Percentiles rank a stretch among this genome's conserved stretches.
These are phyloP conservation scores for Rhynchonycteris naso DNA, from an alignment of 2,797 vertebrate genomes.

Conservation along the genomic window DNA sequence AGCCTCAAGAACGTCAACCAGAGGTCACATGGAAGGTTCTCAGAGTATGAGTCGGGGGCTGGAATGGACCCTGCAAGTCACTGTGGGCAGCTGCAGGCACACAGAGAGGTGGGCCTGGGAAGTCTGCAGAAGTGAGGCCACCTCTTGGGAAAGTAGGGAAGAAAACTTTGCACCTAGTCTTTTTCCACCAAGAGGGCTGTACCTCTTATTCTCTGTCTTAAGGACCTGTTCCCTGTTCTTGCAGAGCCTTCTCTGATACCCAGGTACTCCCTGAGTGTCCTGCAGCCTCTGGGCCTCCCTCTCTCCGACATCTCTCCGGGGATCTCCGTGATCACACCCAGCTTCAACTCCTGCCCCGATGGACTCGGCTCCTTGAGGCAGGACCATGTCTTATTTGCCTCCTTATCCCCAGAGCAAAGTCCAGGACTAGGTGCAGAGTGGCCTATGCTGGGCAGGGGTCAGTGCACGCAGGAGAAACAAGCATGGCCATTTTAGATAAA, in stretches of 20 bases:
- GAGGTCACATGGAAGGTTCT: not conserved
- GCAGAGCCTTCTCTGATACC: not conserved
- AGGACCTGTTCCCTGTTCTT: not conserved
- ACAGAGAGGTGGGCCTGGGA: not conserved
- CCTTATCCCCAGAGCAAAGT: not conserved
- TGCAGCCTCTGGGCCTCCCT: not conserved
- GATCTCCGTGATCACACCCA: not conserved
- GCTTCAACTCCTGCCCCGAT: not conserved
- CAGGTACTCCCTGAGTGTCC: not conserved
- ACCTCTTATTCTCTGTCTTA: not conserved
- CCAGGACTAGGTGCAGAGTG: not conserved
- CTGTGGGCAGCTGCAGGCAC: rapidly evolving
- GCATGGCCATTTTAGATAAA: not conserved
- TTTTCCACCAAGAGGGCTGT: not conserved
- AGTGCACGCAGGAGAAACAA: not conserved
- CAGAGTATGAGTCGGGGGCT: rapidly evolving
- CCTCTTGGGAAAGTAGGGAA: not conserved
- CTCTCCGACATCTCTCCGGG: not conserved
- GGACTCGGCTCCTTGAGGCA: not conserved
- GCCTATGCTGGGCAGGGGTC: not conserved
- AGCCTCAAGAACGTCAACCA: not conserved
- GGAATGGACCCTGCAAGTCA: not conserved
- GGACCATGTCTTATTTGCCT: not conserved
- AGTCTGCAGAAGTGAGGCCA: not conserved
- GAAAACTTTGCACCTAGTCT: not conserved